Conservation (phyloP, 2,888 invertebrate species). For the Chromoteleia sp. region DNA sequence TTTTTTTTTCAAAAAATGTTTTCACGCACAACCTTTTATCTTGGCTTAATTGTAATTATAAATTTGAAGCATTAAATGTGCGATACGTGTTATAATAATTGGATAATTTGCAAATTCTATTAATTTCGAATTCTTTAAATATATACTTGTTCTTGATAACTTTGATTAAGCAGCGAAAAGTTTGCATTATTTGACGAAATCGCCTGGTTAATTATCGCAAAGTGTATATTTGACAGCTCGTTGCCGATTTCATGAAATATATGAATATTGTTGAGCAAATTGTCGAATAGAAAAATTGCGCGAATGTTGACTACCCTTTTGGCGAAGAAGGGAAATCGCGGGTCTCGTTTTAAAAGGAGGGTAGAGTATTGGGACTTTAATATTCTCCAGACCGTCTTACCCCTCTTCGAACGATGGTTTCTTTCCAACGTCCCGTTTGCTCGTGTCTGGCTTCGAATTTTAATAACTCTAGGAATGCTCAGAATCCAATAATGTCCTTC, state of each 20-base stretch:
- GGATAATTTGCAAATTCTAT: too few species aligned
- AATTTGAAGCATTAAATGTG: too few species aligned
- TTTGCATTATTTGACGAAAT: too few species aligned
- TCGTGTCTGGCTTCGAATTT: constrained; percentile 83
- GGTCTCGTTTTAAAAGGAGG: constrained; percentile 74
- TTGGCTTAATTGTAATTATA: too few species aligned
- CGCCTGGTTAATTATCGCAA: too few species aligned
- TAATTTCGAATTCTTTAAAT: too few species aligned
- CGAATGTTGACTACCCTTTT: constrained; percentile 60
- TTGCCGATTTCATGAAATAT: neutral
- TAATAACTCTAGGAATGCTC: constrained; percentile 84
- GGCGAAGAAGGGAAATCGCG: constrained; percentile 66
- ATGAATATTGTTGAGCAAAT: constrained; percentile 18
- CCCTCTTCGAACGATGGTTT: constrained; percentile 72
- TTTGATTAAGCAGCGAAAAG: too few species aligned
- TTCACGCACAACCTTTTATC: too few species aligned
- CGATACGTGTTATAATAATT: too few species aligned
- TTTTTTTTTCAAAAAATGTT: too few species aligned
- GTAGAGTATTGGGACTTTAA: constrained; percentile 78
- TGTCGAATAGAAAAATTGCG: constrained; percentile 7
- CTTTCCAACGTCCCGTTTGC: constrained; percentile 72
- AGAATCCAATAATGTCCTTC: constrained; percentile 84
- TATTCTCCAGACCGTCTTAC: constrained; percentile 79
- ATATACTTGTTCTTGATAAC: too few species aligned
- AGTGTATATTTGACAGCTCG: too few species aligned